Conservation (phyloP, 1,140 invertebrate species). For the Vanessa tameamea region DNA sequence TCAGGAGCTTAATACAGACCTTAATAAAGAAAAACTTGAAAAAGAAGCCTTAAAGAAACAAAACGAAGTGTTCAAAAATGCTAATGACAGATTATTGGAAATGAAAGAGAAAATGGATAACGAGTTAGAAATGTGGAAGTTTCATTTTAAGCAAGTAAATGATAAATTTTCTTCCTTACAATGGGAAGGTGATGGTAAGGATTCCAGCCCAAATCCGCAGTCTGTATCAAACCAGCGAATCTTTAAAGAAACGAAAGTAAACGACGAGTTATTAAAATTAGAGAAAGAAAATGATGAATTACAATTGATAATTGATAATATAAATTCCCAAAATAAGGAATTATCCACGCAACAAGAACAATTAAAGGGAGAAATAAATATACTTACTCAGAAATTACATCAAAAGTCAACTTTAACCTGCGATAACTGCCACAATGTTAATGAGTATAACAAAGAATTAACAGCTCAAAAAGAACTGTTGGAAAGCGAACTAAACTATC, state of each 20-base stretch:
- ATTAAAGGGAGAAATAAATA: slow-evolving; percentile 50
- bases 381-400: slow-evolving; percentile 29
- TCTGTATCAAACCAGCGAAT: slow-evolving; percentile 20
- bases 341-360: slow-evolving; percentile 45
- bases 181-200: slow-evolving; percentile 77
- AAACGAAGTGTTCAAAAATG: slow-evolving; percentile 87
- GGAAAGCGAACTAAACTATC: slow-evolving; percentile 31
- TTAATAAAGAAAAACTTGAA: slow-evolving; percentile 83
- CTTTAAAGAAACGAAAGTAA: slow-evolving; percentile 65
- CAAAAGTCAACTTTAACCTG: slow-evolving; percentile 19
- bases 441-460: slow-evolving; percentile 26
- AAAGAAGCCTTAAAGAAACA: slow-evolving; percentile 85
- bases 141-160: slow-evolving; percentile 84
- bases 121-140: slow-evolving; percentile 86
- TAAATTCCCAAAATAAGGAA: slow-evolving; percentile 61
- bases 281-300: slow-evolving; percentile 87
- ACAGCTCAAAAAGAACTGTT: slow-evolving; percentile 16
- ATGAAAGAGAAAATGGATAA: slow-evolving; percentile 90
- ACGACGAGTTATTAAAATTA: slow-evolving; percentile 82
- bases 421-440: slow-evolving; percentile 42
- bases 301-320: slow-evolving; percentile 82
- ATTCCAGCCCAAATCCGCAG: slow-evolving; percentile 34
- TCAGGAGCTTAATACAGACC: slow-evolving; percentile 81
- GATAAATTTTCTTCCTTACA: slow-evolving; percentile 83
- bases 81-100: slow-evolving; percentile 89